Percentiles rank a stretch among this genome's conserved stretches.
These are phyloP conservation scores for Nephrotoma appendiculata DNA, from an alignment of 2,888 invertebrate genomes.

Conservation along the genomic window DNA sequence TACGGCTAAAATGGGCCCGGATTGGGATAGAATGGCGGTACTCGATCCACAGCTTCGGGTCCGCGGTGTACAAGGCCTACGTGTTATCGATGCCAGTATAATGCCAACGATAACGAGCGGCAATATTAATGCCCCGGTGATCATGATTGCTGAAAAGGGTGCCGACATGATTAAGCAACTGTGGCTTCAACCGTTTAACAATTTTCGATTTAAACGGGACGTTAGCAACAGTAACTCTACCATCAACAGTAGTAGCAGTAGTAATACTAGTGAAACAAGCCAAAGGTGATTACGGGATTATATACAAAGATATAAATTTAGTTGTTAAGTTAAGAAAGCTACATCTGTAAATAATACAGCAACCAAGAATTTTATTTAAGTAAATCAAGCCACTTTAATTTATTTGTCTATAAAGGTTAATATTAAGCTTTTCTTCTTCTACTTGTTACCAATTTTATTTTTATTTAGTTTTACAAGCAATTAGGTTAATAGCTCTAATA, in stretches of 20 bases:
- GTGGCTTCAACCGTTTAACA: slow-evolving; percentile 37
- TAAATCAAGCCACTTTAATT: background rate
- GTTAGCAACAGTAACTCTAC: background rate
- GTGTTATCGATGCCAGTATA: slow-evolving; percentile 77
- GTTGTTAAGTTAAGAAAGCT: background rate
- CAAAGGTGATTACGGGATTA: background rate
- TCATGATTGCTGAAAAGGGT: slow-evolving; percentile 80
- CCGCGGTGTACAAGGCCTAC: slow-evolving; percentile 58
- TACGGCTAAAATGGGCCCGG: slow-evolving; percentile 72
- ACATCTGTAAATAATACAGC: background rate
- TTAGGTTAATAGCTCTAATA: background rate
- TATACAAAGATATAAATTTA: background rate
- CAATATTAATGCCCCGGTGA: slow-evolving; percentile 74
- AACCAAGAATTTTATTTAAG: background rate
- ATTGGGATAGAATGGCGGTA: slow-evolving; percentile 61
- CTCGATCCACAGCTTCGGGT: slow-evolving; percentile 64
- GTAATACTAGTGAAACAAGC: background rate
- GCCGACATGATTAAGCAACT: slow-evolving; percentile 64
- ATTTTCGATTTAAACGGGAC: background rate
- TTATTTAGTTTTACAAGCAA: background rate
- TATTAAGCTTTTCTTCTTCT: background rate
- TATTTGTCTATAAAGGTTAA: background rate
- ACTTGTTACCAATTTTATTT: background rate
- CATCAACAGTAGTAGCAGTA: background rate
- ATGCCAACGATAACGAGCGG: slow-evolving; percentile 81